A percentile compares a stretch with the other conserved stretches of the same genome.
Evolutionary conservation across 2,113 vertebrate genomes (phyloP).

Genomic region (Pterophyllum scalare): DNA sequence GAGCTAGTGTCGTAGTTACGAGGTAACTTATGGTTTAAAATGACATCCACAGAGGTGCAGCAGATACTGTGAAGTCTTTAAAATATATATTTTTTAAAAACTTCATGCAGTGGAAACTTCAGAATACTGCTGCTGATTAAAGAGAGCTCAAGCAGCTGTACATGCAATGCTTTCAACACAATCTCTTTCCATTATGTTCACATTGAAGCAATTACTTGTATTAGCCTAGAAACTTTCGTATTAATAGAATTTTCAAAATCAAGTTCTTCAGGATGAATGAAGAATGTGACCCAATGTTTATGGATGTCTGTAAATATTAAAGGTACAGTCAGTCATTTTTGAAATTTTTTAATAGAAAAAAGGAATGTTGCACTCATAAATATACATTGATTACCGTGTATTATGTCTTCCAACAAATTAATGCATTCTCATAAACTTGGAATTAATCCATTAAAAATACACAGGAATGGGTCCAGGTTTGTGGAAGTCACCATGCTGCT

Average conservation of each 20-base stretch:
- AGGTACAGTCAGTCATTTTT: no score
- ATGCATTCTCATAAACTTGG: no score
- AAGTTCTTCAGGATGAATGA: not conserved
- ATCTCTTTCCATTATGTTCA: not conserved
- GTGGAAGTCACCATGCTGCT: no score
- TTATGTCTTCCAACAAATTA: no score
- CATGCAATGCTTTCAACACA: not conserved
- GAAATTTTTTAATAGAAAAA: no score
- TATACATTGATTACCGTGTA: no score
- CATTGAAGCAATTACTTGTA: not conserved
- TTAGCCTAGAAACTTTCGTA: not conserved
- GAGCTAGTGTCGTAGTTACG: conserved; percentile 3
- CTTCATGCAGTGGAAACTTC: not conserved
- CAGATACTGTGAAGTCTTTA: conserved; percentile 21
- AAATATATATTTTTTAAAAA: conserved; percentile 14
- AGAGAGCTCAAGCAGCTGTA: not conserved
- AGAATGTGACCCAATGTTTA: not conserved
- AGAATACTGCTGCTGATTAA: not conserved
- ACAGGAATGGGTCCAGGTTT: no score
- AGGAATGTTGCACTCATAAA: no score
- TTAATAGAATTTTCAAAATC: not conserved
- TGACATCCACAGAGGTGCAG: not conserved
- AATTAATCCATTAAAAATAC: no score
- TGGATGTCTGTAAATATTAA: no score
- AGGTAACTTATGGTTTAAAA: conserved; percentile 26